Evolutionary conservation across 2,113 vertebrate species (phyloP).

Genomic region (Lepisosteus osseus): DNA sequence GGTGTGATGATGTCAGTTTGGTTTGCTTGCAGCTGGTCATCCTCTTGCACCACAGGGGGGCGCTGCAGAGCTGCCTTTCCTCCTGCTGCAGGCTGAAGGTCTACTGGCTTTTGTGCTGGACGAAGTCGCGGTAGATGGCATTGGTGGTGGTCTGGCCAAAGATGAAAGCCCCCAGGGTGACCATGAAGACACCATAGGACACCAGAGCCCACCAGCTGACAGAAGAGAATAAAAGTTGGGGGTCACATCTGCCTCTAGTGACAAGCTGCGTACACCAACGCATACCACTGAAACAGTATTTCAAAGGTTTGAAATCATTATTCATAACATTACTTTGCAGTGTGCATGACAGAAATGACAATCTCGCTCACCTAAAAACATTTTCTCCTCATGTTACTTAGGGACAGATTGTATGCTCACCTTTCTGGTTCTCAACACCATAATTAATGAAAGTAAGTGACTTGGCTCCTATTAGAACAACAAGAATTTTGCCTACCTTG

Average conservation of each 20-base stretch:
- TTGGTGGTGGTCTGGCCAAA: slow-evolving; percentile 83
- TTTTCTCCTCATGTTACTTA: too few species aligned
- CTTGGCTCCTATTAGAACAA: too few species aligned
- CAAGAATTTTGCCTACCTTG: slow-evolving; percentile 66
- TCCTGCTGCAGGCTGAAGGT: not conserved
- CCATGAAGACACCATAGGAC: slow-evolving; percentile 72
- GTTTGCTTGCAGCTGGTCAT: not conserved
- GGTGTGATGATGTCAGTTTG: not conserved
- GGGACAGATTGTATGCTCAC: too few species aligned
- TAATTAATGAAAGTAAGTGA: too few species aligned
- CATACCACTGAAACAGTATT: too few species aligned
- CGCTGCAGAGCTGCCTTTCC: slow-evolving; percentile 15
- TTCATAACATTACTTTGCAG: too few species aligned
- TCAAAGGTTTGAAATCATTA: too few species aligned
- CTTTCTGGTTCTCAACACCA: too few species aligned
- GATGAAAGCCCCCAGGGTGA: slow-evolving; percentile 79
- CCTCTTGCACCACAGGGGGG: slow-evolving; percentile 22
- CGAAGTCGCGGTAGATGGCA: slow-evolving; percentile 58
- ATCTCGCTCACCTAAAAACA: too few species aligned
- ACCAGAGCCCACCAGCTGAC: slow-evolving; percentile 85
- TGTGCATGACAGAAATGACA: too few species aligned
- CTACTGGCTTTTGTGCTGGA: slow-evolving; percentile 10
- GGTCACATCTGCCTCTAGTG: not conserved
- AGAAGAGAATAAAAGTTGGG: slow-evolving; percentile 24
- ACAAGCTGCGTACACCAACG: not conserved